Base-by-base conservation (phyloP, 2,113 vertebrate genomes). In the Elephantulus edwardii region DNA sequence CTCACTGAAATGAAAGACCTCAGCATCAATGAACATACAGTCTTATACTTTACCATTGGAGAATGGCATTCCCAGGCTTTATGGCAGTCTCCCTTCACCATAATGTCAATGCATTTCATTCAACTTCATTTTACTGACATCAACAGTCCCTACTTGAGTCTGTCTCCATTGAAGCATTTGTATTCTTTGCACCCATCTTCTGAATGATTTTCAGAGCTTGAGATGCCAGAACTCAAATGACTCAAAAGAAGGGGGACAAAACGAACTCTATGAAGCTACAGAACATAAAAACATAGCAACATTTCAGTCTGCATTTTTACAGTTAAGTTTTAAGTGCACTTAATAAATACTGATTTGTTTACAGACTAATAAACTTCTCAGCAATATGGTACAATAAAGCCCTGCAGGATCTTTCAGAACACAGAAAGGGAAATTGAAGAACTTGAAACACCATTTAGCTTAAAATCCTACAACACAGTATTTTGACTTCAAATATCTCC, bases 131-230 rank as follows among this genome's bases (percentile, higher is more conserved):
- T 46, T 92, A 93, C 81, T 92, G 96, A 94, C 96, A 95, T 80
- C 86, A 82, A 83, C 86, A 92, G 79, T 95, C 92, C 91, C 82
- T 91, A 91, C 88, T n/a, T 0, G 40, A 87, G 83, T 88, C 95
- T 93, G 95, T 88, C 95, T 96, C 95, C 95, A 93, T 46, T 24
- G 89, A 90, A 91, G 92, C 96, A 80, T 95, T 91, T 84, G 40
- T 90, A 83, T 93, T 96, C 93, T 35, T 93, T 95, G 94, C 88
- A 83, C 89, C 93, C 71, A 77, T 54, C 79, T 75, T 26, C 88
- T 42, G 85, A 90, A 17, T 58, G 72, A 72, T 81, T 90, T 91
- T 81, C 75, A 85, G 93, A 88, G 83, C 84, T 83, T 35, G 82
- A 93, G 64, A 91, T n/a, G 91, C 92, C 89, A 91, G 91, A 62